Percentiles rank a stretch among this genome's conserved stretches.
Evolutionary conservation across 2,113 vertebrate genomes (phyloP).

Genomic region (Scortum barcoo): DNA sequence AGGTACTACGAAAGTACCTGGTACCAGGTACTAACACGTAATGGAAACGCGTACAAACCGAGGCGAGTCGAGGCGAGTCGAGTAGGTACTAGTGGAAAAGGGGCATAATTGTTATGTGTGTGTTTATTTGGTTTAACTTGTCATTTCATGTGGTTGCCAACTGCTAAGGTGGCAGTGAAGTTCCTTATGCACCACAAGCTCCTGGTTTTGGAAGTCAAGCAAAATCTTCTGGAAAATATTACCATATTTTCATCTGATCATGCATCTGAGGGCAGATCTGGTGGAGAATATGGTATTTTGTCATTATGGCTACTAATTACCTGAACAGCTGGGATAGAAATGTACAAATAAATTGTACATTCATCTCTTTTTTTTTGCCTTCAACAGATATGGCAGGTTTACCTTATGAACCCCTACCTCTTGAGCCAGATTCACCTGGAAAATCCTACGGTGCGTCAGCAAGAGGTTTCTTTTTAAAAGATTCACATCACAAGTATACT

Average conservation of each 20-base stretch:
- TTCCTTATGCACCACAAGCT: constrained; percentile 56
- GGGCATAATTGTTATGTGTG: background rate
- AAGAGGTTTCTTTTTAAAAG: background rate
- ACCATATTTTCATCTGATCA: no score
- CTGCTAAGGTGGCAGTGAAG: constrained; percentile 53
- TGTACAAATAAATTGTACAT: background rate
- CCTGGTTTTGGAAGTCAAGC: constrained; percentile 48
- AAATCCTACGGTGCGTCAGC: constrained; percentile 51
- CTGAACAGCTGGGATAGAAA: background rate
- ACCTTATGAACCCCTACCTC: constrained; percentile 62
- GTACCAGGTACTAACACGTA: no score
- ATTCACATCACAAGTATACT: background rate
- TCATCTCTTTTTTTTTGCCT: background rate
- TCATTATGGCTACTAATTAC: background rate
- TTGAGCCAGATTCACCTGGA: constrained; percentile 62
- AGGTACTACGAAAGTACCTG: no score
- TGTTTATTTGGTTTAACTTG: background rate
- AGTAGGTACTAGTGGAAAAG: no score
- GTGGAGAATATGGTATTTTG: constrained; percentile 36
- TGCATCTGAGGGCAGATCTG: constrained; percentile 59
- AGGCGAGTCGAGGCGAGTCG: no score
- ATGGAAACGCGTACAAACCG: no score
- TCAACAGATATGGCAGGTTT: constrained; percentile 52
- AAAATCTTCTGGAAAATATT: constrained; percentile 68
- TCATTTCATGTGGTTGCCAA: constrained; percentile 1